Evolutionary conservation across 2,888 invertebrate species (phyloP), one percentile per base, ranked within the genome.

Genomic region (Blera fallax): DNA sequence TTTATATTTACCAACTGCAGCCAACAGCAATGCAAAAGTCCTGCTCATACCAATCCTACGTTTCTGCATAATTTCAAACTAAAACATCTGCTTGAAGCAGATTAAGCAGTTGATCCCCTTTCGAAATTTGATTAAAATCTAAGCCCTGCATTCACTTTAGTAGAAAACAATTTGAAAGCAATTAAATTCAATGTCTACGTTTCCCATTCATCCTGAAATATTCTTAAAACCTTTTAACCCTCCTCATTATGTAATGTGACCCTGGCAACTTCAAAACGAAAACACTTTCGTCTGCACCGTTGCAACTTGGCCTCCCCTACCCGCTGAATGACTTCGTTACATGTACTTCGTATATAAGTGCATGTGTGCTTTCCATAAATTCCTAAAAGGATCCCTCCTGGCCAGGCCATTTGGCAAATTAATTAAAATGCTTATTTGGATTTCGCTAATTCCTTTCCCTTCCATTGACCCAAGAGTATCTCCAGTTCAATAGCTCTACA

Each of bases 341-440:
- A 74, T 6, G 48, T 32, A 64, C 1, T n/a, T n/a, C 32, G 5
- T 29, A 60, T 8, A 54, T 18, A 52, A 18, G 64, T 58, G 48
- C 54, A 81, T 69, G 54, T 62, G 58, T 81, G 62, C 62, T 60
- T 72, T 52, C 27, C 56, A 81, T 69, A 85, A 72, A 72, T 72
- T 81, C 40, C 45, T 60, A 69, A 81, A 85, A 81, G 76, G 81
- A 65, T 67, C 81, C 27, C 50, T 72, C 54, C 45, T 62, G 70
- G 76, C 72, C 81, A 85, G 62, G 81, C 67, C 76, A 85, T 85
- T 85, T 87, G 78, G 78, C 77, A 87, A 87, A 87, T 87, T 87
- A 87, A 87, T 87, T 87, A 87, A 87, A 87, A 87, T 83, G 70
- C 83, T 87, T 87, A 87, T 83, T 87, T 87, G 78, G 83, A 83